Percentiles rank a stretch among this genome's conserved stretches.
Conservation (phyloP, 2,113 vertebrate genomes). For the Pituophis catenifer region DNA sequence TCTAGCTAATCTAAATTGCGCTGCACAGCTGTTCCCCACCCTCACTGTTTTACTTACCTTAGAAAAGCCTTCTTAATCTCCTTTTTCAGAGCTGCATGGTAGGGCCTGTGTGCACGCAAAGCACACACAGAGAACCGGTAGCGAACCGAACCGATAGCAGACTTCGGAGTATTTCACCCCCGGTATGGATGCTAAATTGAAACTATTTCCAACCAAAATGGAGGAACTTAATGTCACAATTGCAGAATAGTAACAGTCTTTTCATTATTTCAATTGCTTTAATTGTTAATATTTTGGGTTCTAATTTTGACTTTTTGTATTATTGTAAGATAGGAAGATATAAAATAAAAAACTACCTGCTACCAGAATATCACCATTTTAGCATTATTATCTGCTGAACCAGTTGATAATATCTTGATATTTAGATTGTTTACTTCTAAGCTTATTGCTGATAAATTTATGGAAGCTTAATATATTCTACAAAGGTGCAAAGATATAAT, state of each 20-base stretch:
- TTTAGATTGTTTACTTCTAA: background rate
- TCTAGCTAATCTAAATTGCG: too few relatives aligned
- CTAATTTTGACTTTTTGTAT: background rate
- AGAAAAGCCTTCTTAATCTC: too few relatives aligned
- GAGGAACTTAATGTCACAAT: background rate
- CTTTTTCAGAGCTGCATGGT: too few relatives aligned
- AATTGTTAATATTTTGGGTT: background rate
- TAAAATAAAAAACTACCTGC: background rate
- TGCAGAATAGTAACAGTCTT: background rate
- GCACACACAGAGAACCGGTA: too few relatives aligned
- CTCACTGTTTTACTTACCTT: too few relatives aligned
- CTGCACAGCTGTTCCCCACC: too few relatives aligned
- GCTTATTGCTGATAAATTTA: background rate
- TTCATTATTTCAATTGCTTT: background rate
- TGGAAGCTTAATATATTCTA: background rate
- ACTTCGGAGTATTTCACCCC: too few relatives aligned
- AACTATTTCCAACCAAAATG: background rate
- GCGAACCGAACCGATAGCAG: too few relatives aligned
- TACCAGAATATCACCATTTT: background rate
- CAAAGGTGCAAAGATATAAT: background rate
- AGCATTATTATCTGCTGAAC: background rate
- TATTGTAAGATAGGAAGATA: background rate
- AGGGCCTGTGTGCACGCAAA: too few relatives aligned
- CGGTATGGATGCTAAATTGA: background rate
- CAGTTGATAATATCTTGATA: background rate